Base-by-base conservation (phyloP, 2,888 invertebrate genomes). In the Patella depressa region DNA sequence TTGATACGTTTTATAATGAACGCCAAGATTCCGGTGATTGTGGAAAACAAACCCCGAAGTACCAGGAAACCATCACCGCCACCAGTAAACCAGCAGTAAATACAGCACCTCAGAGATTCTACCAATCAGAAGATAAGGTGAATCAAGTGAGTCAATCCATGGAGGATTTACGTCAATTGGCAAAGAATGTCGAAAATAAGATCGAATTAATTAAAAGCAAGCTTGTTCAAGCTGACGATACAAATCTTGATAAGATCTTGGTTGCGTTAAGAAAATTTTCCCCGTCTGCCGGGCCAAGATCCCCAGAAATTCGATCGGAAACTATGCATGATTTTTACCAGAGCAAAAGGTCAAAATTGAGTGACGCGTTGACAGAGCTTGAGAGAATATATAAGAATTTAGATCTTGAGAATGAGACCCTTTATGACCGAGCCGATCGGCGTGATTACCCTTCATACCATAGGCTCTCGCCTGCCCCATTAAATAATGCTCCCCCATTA, bases 341-440 rank as follows among this genome's bases (percentile, higher is more conserved):
- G 45, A 81, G 77, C 55, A 87, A 85, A 77, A 87, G 83, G 73
- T 83, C 86, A 15, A 89, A 88, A 77, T 83, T 91, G 7, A 82
- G 86, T 72, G 90, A 89, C 74, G 89, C 87, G 12, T 81, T 91
- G 45, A 80, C 83, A 4, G 90, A 90, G 73, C 84, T 91, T 53
- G 90, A 91, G 73, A 84, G 85, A 78, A 88, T 89, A 57, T 90
- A 89, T 79, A 85, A 88, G 59, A 84, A 82, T 69, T 75, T 90
- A 45, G 83, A 89, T 77, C 78, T 89, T 3, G 83, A 87, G 71
- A 85, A 86, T 73, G 86, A 86, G 24, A 75, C 76, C 71, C 65
- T 85, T 45, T 12, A 34, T 65, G 86, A 85, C 34, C 59, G 84
- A 0, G 84, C 83, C 15, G 80, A 79, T 14, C 77, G 83, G 34